Conservation (phyloP, 2,888 invertebrate species). For the Eulithis prunata region DNA sequence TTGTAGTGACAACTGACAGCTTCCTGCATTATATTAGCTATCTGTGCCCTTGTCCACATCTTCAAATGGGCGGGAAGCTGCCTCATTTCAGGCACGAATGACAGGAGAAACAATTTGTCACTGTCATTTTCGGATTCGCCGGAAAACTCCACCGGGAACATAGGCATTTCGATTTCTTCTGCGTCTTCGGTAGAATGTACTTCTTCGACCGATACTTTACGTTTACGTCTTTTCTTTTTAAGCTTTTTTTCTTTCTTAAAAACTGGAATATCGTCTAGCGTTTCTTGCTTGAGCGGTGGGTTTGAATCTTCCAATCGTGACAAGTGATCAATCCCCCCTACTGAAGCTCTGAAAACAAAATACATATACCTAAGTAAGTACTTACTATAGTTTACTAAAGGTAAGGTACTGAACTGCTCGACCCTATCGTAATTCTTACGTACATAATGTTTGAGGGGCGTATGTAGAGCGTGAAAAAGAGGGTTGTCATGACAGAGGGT, state of each 20-base stretch:
- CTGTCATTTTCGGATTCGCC: conserved; percentile 61
- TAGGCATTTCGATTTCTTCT: conserved; percentile 69
- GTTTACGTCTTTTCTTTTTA: conserved; percentile 50
- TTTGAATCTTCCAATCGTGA: conserved; percentile 28
- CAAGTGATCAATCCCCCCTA: conserved; percentile 15
- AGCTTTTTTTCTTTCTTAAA: conserved; percentile 48
- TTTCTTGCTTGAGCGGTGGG: conserved; percentile 10
- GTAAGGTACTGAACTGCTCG: no score
- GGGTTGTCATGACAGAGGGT: conserved; percentile 19
- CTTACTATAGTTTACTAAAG: no score
- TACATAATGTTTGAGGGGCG: conserved; percentile 19
- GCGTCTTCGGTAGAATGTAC: conserved; percentile 35
- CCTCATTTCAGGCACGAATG: conserved; percentile 75
- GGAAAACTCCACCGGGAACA: conserved; percentile 51
- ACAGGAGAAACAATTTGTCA: conserved; percentile 70
- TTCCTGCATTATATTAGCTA: conserved; percentile 77
- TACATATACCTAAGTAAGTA: no score
- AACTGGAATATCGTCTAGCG: conserved; percentile 5
- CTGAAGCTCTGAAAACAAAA: conserved; percentile 19
- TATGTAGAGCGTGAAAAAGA: conserved; percentile 33
- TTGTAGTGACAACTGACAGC: conserved; percentile 68
- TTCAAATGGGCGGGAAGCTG: conserved; percentile 71
- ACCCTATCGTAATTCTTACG: neutral
- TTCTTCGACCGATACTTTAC: conserved; percentile 36
- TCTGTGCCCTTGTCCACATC: conserved; percentile 78